Conservation (phyloP, 2,113 vertebrate genomes). For the Syngnathus floridae region DNA sequence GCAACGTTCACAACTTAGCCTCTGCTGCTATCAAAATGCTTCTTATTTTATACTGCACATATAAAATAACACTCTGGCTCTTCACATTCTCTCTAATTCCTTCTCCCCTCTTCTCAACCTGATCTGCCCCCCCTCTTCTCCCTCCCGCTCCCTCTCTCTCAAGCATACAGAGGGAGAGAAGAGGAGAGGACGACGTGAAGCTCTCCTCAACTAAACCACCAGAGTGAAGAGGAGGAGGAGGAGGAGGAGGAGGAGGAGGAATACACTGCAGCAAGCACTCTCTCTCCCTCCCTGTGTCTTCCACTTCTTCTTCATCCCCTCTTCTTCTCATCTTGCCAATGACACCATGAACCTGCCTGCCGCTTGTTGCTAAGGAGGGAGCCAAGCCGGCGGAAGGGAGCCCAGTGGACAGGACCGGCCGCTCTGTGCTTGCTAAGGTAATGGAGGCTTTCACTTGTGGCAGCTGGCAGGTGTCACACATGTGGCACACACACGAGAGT, state of each 20-base stretch:
- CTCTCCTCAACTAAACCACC: conserved; percentile 3
- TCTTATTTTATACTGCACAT: conserved; percentile 49
- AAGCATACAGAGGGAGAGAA: neutral
- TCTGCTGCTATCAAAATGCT: conserved; percentile 51
- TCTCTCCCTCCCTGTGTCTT: conserved; percentile 12
- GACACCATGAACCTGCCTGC: conserved; percentile 66
- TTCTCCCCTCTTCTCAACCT: conserved; percentile 51
- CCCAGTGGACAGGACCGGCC: conserved; percentile 43
- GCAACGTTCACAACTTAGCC: conserved; percentile 26
- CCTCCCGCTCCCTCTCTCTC: neutral
- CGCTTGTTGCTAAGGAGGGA: conserved; percentile 72
- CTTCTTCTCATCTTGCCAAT: conserved; percentile 48
- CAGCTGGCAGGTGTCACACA: neutral
- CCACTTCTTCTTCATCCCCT: conserved; percentile 21
- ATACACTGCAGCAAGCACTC: neutral
- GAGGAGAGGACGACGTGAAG: neutral
- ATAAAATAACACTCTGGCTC: neutral
- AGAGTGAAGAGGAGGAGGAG: neutral
- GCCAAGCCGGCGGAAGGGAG: conserved; percentile 52
- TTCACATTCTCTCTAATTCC: conserved; percentile 49
- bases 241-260: conserved; percentile 4
- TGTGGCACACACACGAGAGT: neutral
- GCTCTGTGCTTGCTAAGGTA: conserved; percentile 66
- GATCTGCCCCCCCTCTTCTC: conserved; percentile 26
- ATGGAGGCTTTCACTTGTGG: conserved; percentile 43